Conservation (phyloP, 2,797 vertebrate genomes). For the Danionella dracula region DNA sequence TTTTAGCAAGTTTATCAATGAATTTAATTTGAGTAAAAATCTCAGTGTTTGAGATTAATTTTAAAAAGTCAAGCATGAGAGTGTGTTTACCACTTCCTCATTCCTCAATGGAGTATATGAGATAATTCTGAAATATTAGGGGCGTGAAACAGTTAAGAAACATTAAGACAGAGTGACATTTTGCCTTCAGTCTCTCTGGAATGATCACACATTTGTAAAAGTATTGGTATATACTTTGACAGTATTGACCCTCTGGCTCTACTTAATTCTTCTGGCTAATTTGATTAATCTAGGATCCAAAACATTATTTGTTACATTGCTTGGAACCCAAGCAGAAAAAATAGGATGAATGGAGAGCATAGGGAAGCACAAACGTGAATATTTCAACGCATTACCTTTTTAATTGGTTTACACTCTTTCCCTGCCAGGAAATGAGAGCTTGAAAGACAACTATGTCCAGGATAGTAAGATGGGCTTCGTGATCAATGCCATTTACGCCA, state of each 20-base stretch:
- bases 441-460: slow-evolving; percentile 95
- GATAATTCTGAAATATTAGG: no score
- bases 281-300: neutral
- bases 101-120: no score
- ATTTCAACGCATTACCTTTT: neutral
- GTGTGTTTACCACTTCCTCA: no score
- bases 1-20: no score
- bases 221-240: neutral
- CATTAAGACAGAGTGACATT: slow-evolving; percentile 12
- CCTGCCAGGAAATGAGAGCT: slow-evolving; percentile 85
- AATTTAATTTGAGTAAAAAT: no score
- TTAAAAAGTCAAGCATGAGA: no score
- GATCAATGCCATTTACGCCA: slow-evolving; percentile 97
- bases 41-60: no score
- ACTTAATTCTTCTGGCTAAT: neutral
- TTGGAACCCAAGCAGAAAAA: neutral
- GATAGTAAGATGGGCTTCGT: slow-evolving; percentile 99
- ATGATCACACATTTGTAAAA: neutral
- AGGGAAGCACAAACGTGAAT: slow-evolving; percentile 1
- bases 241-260: neutral
- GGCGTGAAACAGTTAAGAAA: neutral
- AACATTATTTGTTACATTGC: neutral
- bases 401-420: slow-evolving; percentile 8
- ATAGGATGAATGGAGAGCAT: slow-evolving; percentile 1
- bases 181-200: slow-evolving; percentile 7